phyloP scores from a whole-genome alignment of 2,888 invertebrate genomes.

The Eumacrocentrus americanus region DNA sequence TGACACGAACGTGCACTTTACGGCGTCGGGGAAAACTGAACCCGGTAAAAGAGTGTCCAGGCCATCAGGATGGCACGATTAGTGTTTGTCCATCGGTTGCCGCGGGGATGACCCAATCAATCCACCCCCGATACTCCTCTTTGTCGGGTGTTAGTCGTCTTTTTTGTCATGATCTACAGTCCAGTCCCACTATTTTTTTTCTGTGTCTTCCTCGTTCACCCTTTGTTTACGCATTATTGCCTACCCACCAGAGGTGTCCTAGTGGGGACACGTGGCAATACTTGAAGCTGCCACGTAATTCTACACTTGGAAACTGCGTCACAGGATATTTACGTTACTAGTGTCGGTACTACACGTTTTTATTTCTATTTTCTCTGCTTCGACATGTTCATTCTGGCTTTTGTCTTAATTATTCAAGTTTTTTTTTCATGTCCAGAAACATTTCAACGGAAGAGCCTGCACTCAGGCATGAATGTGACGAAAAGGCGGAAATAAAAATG shows the following conservation, averaged over 20 bases:
- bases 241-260: neutral
- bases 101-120: constrained; percentile 60
- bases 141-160: neutral
- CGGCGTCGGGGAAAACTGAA: constrained; percentile 1
- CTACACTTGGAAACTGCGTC: neutral
- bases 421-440: constrained; percentile 11
- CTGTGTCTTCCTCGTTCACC: neutral
- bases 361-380: no score
- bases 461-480: no score
- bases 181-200: neutral
- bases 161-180: constrained; percentile 3
- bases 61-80: constrained; percentile 38
- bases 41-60: constrained; percentile 14
- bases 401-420: constrained; percentile 1
- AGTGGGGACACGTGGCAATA: neutral
- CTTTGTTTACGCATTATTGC: neutral
- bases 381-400: no score
- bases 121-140: constrained; percentile 31
- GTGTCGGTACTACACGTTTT: no score
- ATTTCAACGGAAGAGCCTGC: constrained; percentile 31
- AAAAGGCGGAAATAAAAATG: no score
- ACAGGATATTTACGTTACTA: no score
- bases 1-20: neutral
- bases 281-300: neutral
- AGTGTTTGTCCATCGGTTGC: constrained; percentile 58